Evolutionary conservation across 2,113 vertebrate genomes (phyloP).

Genomic region (Mohoua ochrocephala): DNA sequence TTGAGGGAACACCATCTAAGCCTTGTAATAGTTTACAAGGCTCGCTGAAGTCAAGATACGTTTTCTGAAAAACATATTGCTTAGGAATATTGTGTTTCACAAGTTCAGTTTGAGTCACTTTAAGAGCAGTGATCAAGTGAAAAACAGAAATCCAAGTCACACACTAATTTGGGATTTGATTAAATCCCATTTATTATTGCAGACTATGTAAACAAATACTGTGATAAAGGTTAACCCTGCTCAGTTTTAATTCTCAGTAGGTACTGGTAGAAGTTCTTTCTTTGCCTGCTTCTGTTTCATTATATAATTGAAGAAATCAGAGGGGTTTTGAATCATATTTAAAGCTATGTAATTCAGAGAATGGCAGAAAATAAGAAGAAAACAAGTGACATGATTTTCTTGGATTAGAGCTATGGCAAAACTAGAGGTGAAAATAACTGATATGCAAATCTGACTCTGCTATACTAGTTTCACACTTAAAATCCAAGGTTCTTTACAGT

Average conservation of each 20-base stretch:
- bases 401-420: background rate
- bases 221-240: background rate
- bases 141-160: background rate
- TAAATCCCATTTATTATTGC: background rate
- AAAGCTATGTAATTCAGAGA: background rate
- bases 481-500: background rate
- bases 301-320: background rate
- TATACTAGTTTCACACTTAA: background rate
- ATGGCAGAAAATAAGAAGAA: background rate
- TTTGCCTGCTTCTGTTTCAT: background rate
- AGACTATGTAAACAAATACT: background rate
- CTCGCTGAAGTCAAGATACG: background rate
- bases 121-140: background rate
- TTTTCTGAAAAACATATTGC: background rate
- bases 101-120: background rate
- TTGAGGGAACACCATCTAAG: background rate
- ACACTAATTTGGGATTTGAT: background rate
- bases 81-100: background rate
- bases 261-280: background rate
- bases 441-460: background rate
- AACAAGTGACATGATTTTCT: background rate
- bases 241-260: background rate
- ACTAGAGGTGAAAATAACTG: background rate
- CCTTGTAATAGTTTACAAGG: background rate
- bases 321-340: background rate